Evolutionary conservation across 1,140 invertebrate genomes (phyloP), one percentile per base, ranked within the genome.

Genomic region (Agraylea sexmaculata): DNA sequence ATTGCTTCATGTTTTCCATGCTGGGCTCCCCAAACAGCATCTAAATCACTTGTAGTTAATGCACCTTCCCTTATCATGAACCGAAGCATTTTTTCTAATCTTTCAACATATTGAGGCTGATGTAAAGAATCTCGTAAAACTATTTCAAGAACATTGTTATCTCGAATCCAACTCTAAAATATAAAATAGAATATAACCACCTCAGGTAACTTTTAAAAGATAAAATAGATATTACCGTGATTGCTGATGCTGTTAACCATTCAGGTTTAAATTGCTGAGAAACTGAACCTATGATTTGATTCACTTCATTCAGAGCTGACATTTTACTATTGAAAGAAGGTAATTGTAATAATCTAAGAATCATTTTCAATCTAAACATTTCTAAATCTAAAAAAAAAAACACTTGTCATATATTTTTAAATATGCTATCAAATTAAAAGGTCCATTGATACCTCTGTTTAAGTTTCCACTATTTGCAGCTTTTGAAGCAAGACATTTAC

Each of bases 311-410:
- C 22, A 98, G 68, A 19, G 93, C 92, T 61, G 94, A 96, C 94
- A 98, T 98, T 71, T 97, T 97, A 7, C 93, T 92, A 69, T 97
- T 97, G 57, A 96, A 98, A 25, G 91, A 96, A 11, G 92, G 96
- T 57, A 96, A 93, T 74, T 95, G 88, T 37, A 97, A 66, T 51
- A 93, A 77, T 57, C 90, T 80, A 45, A 97, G 68, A 51, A 96
- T 94, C 86, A 96, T 95, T 71, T 93, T 92, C 44, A 97, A 69
- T 53, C 91, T 77, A 69, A 96, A 92, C 62, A 93, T 88, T 72
- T 96, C 92, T 46, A 97, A 71, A 54, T 80, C 86, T 64, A 85
- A 78, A 56, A 89, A 80, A 50, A 80, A 77, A n/a, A n/a, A n/a
- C n/a, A n/a, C n/a, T n/a, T n/a, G n/a, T n/a, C n/a, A n/a, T n/a